Evolutionary conservation across 1,140 invertebrate genomes (phyloP).

Genomic region (Popillia japonica): DNA sequence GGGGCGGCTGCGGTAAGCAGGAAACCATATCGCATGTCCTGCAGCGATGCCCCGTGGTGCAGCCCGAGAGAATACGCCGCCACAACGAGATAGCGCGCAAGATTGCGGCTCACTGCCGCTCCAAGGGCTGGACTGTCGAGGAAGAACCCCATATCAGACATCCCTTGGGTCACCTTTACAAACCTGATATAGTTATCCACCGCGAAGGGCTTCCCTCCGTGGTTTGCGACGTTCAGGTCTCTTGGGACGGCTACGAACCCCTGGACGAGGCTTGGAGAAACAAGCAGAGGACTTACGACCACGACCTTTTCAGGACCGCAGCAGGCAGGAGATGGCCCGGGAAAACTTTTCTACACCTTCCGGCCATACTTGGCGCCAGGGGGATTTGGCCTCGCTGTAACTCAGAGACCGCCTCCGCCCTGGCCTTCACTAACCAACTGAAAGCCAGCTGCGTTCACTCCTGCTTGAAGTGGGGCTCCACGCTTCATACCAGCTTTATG

Average conservation of each 20-base stretch:
- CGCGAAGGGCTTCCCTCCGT: too few relatives aligned
- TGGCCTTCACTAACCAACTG: background rate
- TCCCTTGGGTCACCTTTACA: background rate
- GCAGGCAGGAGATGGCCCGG: constrained; percentile 33
- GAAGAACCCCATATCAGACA: constrained; percentile 34
- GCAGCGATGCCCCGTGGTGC: constrained; percentile 38
- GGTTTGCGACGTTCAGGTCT: constrained; percentile 34
- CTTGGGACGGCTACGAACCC: constrained; percentile 20
- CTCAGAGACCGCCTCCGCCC: background rate
- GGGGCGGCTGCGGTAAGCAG: constrained; percentile 19
- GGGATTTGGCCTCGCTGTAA: constrained; percentile 45
- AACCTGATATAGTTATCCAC: background rate
- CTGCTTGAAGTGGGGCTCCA: constrained; percentile 21
- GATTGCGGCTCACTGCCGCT: constrained; percentile 28
- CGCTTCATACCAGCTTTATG: too few relatives aligned
- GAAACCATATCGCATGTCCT: constrained; percentile 47
- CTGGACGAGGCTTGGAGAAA: background rate
- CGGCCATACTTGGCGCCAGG: constrained; percentile 43
- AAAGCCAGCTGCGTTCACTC: constrained; percentile 36
- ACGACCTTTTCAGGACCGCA: background rate
- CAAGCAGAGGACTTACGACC: background rate
- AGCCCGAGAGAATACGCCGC: constrained; percentile 39
- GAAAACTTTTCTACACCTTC: constrained; percentile 31
- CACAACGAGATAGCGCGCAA: constrained; percentile 40
- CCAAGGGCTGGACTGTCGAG: constrained; percentile 26